A percentile compares a stretch with the other conserved stretches of the same genome.
Evolutionary conservation across 2,797 vertebrate species (phyloP).

Genomic region (Clarias platycephalus): DNA sequence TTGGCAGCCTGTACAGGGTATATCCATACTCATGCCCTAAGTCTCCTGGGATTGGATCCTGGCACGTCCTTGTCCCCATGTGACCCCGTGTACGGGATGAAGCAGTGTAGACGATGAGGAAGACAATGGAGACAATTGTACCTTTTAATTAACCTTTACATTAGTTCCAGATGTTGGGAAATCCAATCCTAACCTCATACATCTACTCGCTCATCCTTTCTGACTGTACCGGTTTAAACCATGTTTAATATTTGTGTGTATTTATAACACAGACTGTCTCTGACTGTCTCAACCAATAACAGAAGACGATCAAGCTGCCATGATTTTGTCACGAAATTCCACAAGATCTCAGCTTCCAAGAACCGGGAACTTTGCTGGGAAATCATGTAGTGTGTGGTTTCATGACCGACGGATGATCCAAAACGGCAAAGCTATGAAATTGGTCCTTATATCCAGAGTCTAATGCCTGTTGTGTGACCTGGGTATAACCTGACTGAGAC

Average conservation of each 20-base stretch:
- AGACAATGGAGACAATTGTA: no score
- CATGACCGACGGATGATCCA: conserved; percentile 1
- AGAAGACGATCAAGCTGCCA: background rate
- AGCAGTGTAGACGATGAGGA: no score
- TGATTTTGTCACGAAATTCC: background rate
- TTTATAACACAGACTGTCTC: background rate
- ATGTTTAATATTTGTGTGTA: background rate
- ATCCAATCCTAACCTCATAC: background rate
- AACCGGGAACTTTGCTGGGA: background rate
- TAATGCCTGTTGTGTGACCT: background rate
- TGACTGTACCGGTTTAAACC: background rate
- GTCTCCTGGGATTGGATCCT: no score
- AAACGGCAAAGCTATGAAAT: background rate
- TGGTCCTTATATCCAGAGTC: background rate
- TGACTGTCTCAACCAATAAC: background rate
- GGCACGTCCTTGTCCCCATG: no score
- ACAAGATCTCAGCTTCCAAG: background rate
- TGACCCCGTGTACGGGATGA: no score
- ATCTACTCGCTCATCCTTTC: no score
- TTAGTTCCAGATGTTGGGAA: background rate
- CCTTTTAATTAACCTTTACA: background rate
- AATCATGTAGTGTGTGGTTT: background rate
- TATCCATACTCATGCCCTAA: no score
- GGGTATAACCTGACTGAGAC: background rate
- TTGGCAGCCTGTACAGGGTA: no score